Evolutionary conservation across 2,113 vertebrate species (phyloP), one percentile per base, ranked within the genome.

Genomic region (Phainopepla nitens): DNA sequence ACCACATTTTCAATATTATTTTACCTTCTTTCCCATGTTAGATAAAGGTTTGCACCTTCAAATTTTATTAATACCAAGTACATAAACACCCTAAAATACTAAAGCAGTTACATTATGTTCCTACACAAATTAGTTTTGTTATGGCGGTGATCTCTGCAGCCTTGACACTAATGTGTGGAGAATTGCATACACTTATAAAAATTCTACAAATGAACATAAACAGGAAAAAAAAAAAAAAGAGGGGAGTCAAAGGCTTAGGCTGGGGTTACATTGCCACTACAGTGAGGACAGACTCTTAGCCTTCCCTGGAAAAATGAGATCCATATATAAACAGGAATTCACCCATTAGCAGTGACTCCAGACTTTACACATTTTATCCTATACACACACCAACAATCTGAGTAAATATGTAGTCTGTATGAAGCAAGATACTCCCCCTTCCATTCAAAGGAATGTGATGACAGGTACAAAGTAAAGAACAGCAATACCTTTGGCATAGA

Each of bases 401-500:
- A 79, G 47, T 50, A 86, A 69, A 77, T 28, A 70, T 0, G 2
- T 29, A 62, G 69, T 25, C 42, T 3, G 2, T 13, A 58, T 25
- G 69, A 89, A 41, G 47, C 27, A 75, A 89, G 64, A 66, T 24
- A 73, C 51, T 64, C 41, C 84, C 22, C 68, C 39, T 62, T 54
- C 39, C 18, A 13, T 58, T 90, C 53, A 87, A 58, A 92, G 80
- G n/a, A 87, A 90, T 47, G 33, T 10, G 60, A 84, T 75, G 92
- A 85, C 78, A 87, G 31, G 83, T 86, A 72, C 44, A 91, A 80
- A 84, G 54, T 62, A 77, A 92, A 90, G 76, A 80, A 51, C 35
- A 94, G 57, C 78, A 93, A 61, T 9, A 87, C 66, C 50, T 95
- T 82, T 54, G 42, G 57, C 42, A 85, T 6, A 90, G 61, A 79